Evolutionary conservation across 2,888 invertebrate genomes (phyloP).

Genomic region (Hoplodrina ambigua): DNA sequence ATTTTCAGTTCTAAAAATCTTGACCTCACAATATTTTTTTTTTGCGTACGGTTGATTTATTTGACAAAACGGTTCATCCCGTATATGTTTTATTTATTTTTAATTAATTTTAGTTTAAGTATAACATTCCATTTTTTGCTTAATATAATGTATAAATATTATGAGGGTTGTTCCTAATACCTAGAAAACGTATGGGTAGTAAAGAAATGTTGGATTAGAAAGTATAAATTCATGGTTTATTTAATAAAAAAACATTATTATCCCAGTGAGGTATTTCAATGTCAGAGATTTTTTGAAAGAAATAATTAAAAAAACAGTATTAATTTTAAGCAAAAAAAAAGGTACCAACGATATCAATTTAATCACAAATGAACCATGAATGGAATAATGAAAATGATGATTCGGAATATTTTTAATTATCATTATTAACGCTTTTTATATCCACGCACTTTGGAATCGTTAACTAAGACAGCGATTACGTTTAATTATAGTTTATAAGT

Average conservation of each 20-base stretch:
- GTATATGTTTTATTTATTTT: constrained; percentile 71
- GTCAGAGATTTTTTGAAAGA: not conserved
- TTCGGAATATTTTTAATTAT: constrained; percentile 65
- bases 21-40: constrained; percentile 47
- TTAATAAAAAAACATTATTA: not conserved
- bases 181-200: constrained; percentile 74
- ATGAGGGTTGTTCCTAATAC: constrained; percentile 85
- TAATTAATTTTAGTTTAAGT: constrained; percentile 73
- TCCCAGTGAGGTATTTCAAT: constrained; percentile 13
- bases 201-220: constrained; percentile 58
- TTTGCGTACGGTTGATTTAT: constrained; percentile 55
- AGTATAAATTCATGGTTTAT: constrained; percentile 56
- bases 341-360: not conserved
- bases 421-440: constrained; percentile 67
- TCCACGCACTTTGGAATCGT: constrained; percentile 63
- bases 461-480: constrained; percentile 63
- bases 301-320: not conserved
- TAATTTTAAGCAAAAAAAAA: not conserved
- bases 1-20: constrained; percentile 65
- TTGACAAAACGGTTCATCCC: constrained; percentile 59
- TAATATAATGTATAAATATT: constrained; percentile 75
- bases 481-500: constrained; percentile 59
- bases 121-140: constrained; percentile 78
- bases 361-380: constrained; percentile 47
- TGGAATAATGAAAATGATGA: constrained; percentile 56